These are phyloP conservation scores for Cryptomyrus ogoouensis DNA, from an alignment of 2,113 vertebrate species.

Conservation along the genomic window DNA sequence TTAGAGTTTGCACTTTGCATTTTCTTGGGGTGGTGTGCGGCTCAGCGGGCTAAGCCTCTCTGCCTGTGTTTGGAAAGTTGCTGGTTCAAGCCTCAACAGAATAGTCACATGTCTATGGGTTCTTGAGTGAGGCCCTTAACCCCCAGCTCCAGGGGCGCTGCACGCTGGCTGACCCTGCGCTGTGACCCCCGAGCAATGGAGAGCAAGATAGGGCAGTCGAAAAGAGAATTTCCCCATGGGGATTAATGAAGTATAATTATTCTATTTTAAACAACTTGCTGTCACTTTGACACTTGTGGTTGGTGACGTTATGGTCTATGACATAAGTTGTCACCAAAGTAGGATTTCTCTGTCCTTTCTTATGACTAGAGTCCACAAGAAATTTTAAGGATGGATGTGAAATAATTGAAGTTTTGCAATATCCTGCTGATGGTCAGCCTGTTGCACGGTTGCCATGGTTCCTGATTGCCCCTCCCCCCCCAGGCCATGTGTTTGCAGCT, in stretches of 20 bases:
- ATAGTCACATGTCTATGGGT: neutral
- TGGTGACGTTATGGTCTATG: neutral
- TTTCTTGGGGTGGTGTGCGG: neutral
- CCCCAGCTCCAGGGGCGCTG: neutral
- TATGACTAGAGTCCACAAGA: neutral
- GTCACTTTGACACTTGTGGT: neutral
- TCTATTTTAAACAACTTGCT: neutral
- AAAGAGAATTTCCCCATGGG: neutral
- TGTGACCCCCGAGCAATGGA: neutral
- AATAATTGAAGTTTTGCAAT: neutral
- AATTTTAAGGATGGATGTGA: neutral
- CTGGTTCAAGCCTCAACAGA: neutral
- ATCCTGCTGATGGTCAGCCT: neutral
- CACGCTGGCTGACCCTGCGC: neutral
- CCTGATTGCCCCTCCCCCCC: neutral
- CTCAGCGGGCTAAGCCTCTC: neutral
- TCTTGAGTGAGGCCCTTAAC: neutral
- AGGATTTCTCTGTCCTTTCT: neutral
- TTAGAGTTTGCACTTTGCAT: too few relatives aligned
- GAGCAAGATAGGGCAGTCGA: neutral
- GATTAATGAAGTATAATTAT: neutral
- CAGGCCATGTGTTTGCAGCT: conserved; percentile 89
- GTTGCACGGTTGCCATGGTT: neutral
- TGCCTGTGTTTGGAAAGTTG: neutral
- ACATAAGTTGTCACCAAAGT: neutral